Conservation (phyloP, 1,140 invertebrate species). For the Sitobion miscanthi region DNA sequence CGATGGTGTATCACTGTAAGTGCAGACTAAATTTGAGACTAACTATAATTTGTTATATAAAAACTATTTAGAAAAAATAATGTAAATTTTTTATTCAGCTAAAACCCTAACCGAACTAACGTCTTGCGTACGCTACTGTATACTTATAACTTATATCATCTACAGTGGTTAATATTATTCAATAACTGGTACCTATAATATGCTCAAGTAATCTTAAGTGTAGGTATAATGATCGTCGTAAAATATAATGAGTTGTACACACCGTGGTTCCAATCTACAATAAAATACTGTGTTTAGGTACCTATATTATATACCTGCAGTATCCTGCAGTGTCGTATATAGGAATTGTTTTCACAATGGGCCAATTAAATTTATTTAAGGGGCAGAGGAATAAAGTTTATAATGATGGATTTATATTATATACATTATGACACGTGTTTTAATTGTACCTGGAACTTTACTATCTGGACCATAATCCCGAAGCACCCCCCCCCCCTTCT, state of each 20-base stretch:
- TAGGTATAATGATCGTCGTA: neutral
- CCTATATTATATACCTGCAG: neutral
- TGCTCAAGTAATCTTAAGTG: neutral
- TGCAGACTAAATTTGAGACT: too few relatives aligned
- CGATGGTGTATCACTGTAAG: too few relatives aligned
- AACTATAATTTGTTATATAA: too few relatives aligned
- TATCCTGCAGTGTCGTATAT: neutral
- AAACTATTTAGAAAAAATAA: too few relatives aligned
- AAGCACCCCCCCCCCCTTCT: too few relatives aligned
- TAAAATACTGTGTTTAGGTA: neutral
- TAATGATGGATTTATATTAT: neutral
- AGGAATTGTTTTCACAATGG: neutral
- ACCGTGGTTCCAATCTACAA: neutral
- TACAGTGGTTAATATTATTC: neutral
- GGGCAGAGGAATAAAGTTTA: rapidly evolving
- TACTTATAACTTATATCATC: neutral
- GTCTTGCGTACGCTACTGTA: too few relatives aligned
- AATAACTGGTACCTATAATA: neutral
- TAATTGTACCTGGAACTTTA: neutral
- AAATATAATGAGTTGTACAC: neutral
- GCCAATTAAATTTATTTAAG: neutral
- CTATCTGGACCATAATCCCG: neutral
- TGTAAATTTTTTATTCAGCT: too few relatives aligned
- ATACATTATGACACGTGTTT: neutral
- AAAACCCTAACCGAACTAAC: too few relatives aligned